phyloP scores from a whole-genome alignment of 2,113 vertebrate genomes.

The Cyanoderma ruficeps region DNA sequence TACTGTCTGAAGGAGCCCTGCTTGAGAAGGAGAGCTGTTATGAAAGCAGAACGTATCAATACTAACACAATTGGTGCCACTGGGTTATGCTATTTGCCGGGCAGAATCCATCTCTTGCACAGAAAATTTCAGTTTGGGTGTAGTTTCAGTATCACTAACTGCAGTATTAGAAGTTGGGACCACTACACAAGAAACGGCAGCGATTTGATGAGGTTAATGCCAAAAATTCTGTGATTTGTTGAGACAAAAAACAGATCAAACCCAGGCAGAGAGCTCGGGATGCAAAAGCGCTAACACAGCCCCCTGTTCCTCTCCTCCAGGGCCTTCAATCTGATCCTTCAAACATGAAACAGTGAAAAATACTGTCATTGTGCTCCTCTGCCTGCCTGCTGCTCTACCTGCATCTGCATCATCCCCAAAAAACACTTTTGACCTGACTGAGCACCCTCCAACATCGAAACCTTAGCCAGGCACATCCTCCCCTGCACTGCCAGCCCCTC shows the following conservation, averaged over 20 bases:
- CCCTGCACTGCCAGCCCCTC: neutral
- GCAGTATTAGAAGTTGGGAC: neutral
- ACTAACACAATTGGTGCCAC: conserved; percentile 7
- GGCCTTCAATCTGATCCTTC: neutral
- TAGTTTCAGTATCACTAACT: neutral
- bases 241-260: accelerated
- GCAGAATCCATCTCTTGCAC: neutral
- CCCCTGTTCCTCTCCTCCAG: neutral
- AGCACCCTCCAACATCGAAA: neutral
- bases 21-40: neutral
- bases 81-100: neutral
- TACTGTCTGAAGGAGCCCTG: neutral
- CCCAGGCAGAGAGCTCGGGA: neutral
- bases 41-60: conserved; percentile 31
- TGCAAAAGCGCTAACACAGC: neutral
- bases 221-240: neutral
- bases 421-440: neutral
- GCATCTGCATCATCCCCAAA: neutral
- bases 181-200: neutral
- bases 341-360: neutral
- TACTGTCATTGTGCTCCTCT: neutral
- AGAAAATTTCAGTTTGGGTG: neutral
- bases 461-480: neutral
- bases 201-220: neutral
- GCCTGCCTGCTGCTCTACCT: neutral